phyloP scores from a whole-genome alignment of 1,140 invertebrate genomes.

The Drosophila lini region DNA sequence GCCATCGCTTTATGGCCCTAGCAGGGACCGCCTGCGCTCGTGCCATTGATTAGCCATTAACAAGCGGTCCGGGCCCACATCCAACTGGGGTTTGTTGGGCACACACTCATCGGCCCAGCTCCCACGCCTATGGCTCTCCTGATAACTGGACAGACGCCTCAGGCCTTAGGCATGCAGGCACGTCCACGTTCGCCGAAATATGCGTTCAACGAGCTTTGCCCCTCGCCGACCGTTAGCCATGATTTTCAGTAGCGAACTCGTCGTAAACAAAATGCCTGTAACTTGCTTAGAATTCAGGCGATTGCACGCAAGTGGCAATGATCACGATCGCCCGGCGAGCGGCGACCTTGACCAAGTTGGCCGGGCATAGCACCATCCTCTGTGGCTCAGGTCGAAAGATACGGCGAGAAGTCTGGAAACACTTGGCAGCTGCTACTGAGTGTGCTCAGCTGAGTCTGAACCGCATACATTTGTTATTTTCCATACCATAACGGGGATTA shows the following conservation, averaged over 20 bases:
- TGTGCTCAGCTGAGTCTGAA: conserved; percentile 13
- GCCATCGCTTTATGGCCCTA: conserved; percentile 16
- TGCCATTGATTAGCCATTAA: conserved; percentile 66
- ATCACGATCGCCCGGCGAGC: conserved; percentile 1
- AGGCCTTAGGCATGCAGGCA: conserved; percentile 39
- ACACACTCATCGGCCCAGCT: conserved; percentile 35
- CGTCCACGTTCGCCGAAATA: conserved; percentile 51
- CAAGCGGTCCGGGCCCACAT: conserved; percentile 21
- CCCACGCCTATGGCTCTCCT: conserved; percentile 20
- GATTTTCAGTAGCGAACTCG: conserved; percentile 13
- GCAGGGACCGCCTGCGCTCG: conserved; percentile 40
- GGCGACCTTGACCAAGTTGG: conserved; percentile 43
- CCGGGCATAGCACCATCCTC: not conserved
- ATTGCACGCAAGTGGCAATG: conserved; percentile 28
- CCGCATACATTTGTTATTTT: conserved; percentile 19
- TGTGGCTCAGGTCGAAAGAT: not conserved
- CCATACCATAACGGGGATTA: conserved; percentile 5
- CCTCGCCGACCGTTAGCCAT: conserved; percentile 22
- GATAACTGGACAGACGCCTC: conserved; percentile 26
- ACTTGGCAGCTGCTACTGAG: conserved; percentile 15
- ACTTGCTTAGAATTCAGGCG: conserved; percentile 25
- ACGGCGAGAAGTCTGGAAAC: conserved; percentile 29
- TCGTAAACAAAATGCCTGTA: conserved; percentile 18
- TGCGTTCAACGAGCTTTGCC: conserved; percentile 20
- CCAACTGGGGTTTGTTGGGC: conserved; percentile 3